Evolutionary conservation across 1,140 invertebrate genomes (phyloP).

Genomic region (Ptiloglossa arizonensis): DNA sequence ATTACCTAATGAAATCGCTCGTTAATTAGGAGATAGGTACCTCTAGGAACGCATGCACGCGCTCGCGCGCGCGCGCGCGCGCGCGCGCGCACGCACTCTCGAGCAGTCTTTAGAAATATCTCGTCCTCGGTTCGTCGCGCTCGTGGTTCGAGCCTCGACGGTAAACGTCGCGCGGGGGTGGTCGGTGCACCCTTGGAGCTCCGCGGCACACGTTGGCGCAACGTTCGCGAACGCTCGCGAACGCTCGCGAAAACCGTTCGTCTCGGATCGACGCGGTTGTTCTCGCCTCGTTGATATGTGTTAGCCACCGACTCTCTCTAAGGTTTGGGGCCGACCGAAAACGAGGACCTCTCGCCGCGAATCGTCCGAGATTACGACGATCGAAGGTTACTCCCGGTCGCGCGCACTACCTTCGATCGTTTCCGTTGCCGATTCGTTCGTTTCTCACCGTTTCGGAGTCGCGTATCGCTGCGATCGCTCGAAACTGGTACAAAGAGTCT

Average conservation of each 20-base stretch:
- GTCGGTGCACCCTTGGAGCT: not conserved
- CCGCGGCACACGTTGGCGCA: constrained; percentile 6
- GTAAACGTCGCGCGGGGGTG: not conserved
- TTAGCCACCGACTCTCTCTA: not conserved
- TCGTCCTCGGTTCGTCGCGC: constrained; percentile 18
- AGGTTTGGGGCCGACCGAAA: not conserved
- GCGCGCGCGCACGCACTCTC: constrained; percentile 75
- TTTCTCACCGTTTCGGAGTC: no score
- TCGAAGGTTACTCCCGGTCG: no score
- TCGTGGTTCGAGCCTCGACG: not conserved
- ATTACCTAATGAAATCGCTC: constrained; percentile 65
- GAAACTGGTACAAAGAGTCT: not conserved
- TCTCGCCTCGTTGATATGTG: constrained; percentile 33
- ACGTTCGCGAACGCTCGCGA: not conserved
- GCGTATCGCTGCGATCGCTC: not conserved
- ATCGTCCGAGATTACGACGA: not conserved
- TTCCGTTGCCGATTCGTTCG: no score
- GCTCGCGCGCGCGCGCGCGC: constrained; percentile 76
- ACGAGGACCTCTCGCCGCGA: not conserved
- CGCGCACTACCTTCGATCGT: no score
- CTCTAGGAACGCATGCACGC: constrained; percentile 76
- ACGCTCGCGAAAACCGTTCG: not conserved
- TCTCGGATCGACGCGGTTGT: not conserved
- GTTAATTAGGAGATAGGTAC: constrained; percentile 67
- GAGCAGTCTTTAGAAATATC: constrained; percentile 82